Evolutionary conservation across 53 echinoderm and acorn worm genomes (phyloP), one percentile per base, ranked within the genome.

Genomic region (Holothuria scabra): DNA sequence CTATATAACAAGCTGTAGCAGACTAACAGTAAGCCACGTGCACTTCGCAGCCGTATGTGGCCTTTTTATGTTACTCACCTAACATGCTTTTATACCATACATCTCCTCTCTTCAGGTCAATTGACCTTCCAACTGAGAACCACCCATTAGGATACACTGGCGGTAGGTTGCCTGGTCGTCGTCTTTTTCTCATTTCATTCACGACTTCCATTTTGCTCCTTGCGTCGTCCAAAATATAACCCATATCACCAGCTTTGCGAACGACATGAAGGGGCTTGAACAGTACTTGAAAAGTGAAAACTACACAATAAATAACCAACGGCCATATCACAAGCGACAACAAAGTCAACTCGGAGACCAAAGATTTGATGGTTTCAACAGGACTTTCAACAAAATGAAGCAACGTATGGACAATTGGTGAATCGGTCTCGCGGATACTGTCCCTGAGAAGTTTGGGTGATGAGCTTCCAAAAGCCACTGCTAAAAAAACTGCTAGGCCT

Each of bases 101-200:
- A 31, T 91, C 91, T 69, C 74, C 84, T 52, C 72, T 88, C 41
- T 89, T 88, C 34, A 93, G 67, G 16, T 93, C 86, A 5, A 46
- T 59, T 9, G 94, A 86, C 70, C 82, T 71, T 8, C 91, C 38
- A 13, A 93, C 69, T 2, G 81, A 83, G 64, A 93, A 88, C 94
- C 94, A 93, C 12, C 94, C 94, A 59, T 93, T 93, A 3, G 94
- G 94, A 57, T 89, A 93, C 41, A 93, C 70, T 1, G 94, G 94
- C 24, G 94, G 94, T 9, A 93, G 59, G 13, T 93, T 33, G 0
- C 93, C 93, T 0, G 74, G 72, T 46, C 59, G 67, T 67, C 93
- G 79, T 46, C 67, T 32, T 66, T 67, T 89, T 83, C 84, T 81
- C 22, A 85, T 82, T 52, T 89, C 89, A 63, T 85, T 87, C 59